Conservation (phyloP, 64 coral and sea anemone genomes). For the Hydrozoanthus tunicans region DNA sequence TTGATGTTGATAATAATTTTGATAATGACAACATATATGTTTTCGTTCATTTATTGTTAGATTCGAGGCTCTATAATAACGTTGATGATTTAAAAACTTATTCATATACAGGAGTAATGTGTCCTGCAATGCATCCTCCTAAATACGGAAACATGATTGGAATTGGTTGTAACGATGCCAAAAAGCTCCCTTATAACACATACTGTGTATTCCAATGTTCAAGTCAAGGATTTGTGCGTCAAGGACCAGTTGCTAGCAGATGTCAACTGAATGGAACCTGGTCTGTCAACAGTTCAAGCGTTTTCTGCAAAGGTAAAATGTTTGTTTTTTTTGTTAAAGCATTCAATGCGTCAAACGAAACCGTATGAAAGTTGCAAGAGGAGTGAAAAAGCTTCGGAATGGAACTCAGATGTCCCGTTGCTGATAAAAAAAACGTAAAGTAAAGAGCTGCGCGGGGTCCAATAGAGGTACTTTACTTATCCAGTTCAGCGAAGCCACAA, state of each 20-base stretch:
- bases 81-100: neutral
- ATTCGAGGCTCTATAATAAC: neutral
- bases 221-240: constrained; percentile 19
- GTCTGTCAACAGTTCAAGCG: constrained; percentile 35
- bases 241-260: constrained; percentile 41
- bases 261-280: constrained; percentile 70
- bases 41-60: too few species aligned
- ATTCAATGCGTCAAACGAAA: too few species aligned
- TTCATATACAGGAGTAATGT: constrained; percentile 1
- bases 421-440: too few species aligned
- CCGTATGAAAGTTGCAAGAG: too few species aligned
- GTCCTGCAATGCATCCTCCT: constrained; percentile 5
- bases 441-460: too few species aligned
- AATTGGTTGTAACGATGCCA: constrained; percentile 28
- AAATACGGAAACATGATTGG: constrained; percentile 18
- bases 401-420: too few species aligned
- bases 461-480: too few species aligned
- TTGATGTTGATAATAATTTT: neutral
- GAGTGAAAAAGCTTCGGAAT: too few species aligned
- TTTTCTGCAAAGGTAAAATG: constrained; percentile 58
- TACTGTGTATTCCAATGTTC: constrained; percentile 61
- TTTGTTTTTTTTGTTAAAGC: neutral
- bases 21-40: neutral
- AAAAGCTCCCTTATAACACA: constrained; percentile 34
- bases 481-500: too few species aligned